Evolutionary conservation across 1,140 invertebrate genomes (phyloP).

Genomic region (Chionoecetes opilio): DNA sequence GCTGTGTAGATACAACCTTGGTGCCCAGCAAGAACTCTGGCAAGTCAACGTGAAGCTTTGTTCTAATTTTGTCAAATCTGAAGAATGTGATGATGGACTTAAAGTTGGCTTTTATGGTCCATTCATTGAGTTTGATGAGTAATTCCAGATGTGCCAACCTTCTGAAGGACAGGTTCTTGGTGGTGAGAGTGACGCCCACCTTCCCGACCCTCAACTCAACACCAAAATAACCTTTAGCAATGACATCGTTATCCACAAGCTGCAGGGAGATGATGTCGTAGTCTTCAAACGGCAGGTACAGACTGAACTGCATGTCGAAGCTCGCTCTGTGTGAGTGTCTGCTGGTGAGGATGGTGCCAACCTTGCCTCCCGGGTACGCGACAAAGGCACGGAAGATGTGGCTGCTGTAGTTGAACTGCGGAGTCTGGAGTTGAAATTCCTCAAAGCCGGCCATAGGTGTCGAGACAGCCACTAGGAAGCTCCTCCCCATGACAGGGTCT

Average conservation of each 20-base stretch:
- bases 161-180: no score
- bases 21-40: not conserved
- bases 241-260: not conserved
- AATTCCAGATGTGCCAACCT: not conserved
- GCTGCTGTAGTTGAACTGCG: not conserved
- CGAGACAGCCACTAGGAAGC: not conserved
- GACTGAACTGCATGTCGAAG: conserved; percentile 31
- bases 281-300: conserved; percentile 63
- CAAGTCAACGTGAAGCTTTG: conserved; percentile 1
- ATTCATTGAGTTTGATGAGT: conserved; percentile 50
- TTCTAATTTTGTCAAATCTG: not conserved
- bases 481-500: conserved; percentile 55
- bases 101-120: not conserved
- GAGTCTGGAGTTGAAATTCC: conserved; percentile 35
- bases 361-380: conserved; percentile 59
- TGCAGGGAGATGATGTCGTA: conserved; percentile 65
- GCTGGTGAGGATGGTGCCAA: conserved; percentile 25
- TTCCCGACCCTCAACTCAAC: conserved; percentile 63
- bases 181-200: conserved; percentile 45
- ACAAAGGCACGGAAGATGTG: conserved; percentile 49
- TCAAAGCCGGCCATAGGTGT: conserved; percentile 65
- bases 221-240: not conserved
- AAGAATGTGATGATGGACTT: not conserved
- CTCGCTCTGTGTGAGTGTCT: not conserved
- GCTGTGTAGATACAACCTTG: not conserved